Base-by-base conservation (phyloP, 1,140 invertebrate genomes). In the Hyposmocoma kahamanoa region DNA sequence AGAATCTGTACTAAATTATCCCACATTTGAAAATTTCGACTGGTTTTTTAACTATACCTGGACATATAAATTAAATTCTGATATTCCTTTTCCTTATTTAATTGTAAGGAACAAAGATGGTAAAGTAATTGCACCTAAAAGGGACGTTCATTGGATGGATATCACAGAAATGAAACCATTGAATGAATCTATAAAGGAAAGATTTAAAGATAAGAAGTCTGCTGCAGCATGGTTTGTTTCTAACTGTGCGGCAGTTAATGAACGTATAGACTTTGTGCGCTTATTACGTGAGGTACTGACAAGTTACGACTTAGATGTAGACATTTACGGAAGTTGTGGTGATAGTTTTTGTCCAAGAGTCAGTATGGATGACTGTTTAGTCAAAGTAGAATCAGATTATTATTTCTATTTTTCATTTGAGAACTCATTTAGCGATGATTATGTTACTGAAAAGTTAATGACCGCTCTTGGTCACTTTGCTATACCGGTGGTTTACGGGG, bases 381-480 rank as follows among this genome's bases (percentile, higher is more conserved):
- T 59, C 3, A 59, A 62, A 10, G 36, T 89, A 3, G 51, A 65
- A 10, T 69, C 81, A 0, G 44, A 79, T 10, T 92, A 91, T 67
- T 88, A 87, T 50, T 92, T 91, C 55, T 92, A 92, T 65, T 63
- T 92, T 43, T 83, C 91, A 0, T 91, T 92, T 46, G 91, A 92
- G 62, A 92, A 92, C 64, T 84, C 87, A 17, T 55, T 86, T 2
- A 79, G 80, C 56, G 63, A 72, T 36, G 89, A 90, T 62, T 90
- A 90, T 65, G 77, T 89, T 6, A 90, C 90, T 0, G 90, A 90
- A 56, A 53, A 53, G 17, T 21, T 48, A 21, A 10, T 47, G 13
- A 42, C 1, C 34, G 45, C 51, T 20, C 10, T 52, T 17, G 3
- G 21, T 9, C 15, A 46, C 22, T 39, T 22, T 22, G 36, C 34